A percentile compares a stretch with the other conserved stretches of the same genome.
phyloP scores from a whole-genome alignment of 1,140 invertebrate genomes.

The Musca vetustissima region DNA sequence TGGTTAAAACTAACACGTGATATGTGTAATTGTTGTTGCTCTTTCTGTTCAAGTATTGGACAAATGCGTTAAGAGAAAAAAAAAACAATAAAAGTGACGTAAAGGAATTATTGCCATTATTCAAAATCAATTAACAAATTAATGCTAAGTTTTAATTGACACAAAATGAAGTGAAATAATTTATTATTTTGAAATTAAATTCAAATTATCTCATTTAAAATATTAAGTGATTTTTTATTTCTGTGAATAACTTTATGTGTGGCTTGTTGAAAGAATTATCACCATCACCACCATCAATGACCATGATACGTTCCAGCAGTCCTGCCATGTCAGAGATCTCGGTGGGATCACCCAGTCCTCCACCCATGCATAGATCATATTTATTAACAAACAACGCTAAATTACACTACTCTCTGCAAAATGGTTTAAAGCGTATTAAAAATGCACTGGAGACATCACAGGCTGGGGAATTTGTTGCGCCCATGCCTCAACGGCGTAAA shows the following conservation, averaged over 20 bases:
- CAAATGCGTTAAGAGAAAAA: too few relatives aligned
- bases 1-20: background rate
- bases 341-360: slow-evolving; percentile 50
- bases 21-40: background rate
- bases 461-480: background rate
- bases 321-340: slow-evolving; percentile 53
- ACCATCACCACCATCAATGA: background rate
- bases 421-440: slow-evolving; percentile 6
- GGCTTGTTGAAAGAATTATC: background rate
- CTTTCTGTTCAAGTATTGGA: too few relatives aligned
- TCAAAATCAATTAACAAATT: background rate
- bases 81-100: background rate
- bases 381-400: too few relatives aligned
- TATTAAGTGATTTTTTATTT: too few relatives aligned
- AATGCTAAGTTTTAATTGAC: background rate
- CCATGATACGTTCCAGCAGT: slow-evolving; percentile 35
- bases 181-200: too few relatives aligned
- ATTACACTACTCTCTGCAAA: slow-evolving; percentile 2
- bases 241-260: too few relatives aligned
- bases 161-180: too few relatives aligned
- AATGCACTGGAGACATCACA: background rate
- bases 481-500: slow-evolving; percentile 30
- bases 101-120: background rate
- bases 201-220: too few relatives aligned
- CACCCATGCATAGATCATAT: slow-evolving; percentile 15